Evolutionary conservation across 2,888 invertebrate species (phyloP).

Genomic region (Hyppa rectilinea): DNA sequence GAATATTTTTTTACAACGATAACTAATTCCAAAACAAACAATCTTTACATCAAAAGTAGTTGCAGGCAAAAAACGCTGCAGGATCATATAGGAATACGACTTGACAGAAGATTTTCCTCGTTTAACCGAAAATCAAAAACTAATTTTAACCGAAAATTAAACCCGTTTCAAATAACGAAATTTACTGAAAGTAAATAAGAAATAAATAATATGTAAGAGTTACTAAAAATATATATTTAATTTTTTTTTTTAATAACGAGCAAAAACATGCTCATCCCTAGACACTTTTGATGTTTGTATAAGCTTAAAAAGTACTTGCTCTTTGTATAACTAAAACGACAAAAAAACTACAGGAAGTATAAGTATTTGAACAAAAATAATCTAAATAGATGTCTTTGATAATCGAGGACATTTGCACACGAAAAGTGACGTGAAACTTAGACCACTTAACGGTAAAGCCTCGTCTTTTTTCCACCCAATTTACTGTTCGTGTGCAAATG

Average conservation of each 20-base stretch:
- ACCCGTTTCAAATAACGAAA: too few relatives aligned
- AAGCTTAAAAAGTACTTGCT: neutral
- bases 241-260: too few relatives aligned
- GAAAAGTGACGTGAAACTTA: neutral
- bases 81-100: too few relatives aligned
- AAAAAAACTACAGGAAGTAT: neutral
- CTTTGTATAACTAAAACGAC: neutral
- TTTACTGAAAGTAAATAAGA: neutral
- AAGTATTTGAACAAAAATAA: neutral
- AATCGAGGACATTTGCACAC: conserved; percentile 8
- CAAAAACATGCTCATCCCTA: too few relatives aligned
- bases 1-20: conserved; percentile 1
- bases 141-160: too few relatives aligned
- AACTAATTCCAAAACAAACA: conserved; percentile 11
- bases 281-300: too few relatives aligned
- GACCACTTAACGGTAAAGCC: neutral
- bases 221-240: too few relatives aligned
- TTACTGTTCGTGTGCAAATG: neutral
- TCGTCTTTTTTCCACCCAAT: neutral
- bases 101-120: too few relatives aligned
- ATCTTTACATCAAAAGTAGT: too few relatives aligned
- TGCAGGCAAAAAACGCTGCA: too few relatives aligned
- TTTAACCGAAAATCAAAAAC: too few relatives aligned
- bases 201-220: too few relatives aligned
- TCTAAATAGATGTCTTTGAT: neutral